phyloP scores from a whole-genome alignment of 2,888 invertebrate species.

The Drosophila fungiperda region DNA sequence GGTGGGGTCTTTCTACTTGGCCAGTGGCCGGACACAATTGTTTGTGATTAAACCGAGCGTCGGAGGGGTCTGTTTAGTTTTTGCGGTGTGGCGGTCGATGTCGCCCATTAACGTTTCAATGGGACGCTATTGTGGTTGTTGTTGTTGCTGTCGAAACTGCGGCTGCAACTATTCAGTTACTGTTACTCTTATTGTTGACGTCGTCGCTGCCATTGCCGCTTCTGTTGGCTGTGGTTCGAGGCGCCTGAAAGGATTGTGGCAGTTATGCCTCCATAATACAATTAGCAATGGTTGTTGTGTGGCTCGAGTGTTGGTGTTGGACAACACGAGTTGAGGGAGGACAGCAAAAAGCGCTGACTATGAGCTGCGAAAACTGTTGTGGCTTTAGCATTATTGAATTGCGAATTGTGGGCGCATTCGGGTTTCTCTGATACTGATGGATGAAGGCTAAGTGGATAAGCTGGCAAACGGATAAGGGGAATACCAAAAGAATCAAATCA shows the following conservation, averaged over 20 bases:
- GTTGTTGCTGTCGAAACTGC: conserved; percentile 14
- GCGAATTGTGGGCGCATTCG: conserved; percentile 20
- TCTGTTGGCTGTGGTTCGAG: conserved; percentile 39
- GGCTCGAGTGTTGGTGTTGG: conserved; percentile 17
- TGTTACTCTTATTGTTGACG: conserved; percentile 13
- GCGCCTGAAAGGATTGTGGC: conserved; percentile 62
- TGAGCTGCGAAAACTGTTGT: conserved; percentile 40
- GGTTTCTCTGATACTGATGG: conserved; percentile 35
- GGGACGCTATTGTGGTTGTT: conserved; percentile 26
- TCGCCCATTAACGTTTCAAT: conserved; percentile 47
- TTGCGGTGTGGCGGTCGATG: conserved; percentile 48
- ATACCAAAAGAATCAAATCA: conserved; percentile 37
- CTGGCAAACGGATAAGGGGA: background rate
- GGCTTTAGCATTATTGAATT: conserved; percentile 60
- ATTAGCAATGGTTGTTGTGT: conserved; percentile 60
- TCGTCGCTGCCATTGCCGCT: conserved; percentile 1
- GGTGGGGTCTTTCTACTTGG: conserved; percentile 5
- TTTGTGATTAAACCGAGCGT: conserved; percentile 73
- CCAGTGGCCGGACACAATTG: conserved; percentile 63
- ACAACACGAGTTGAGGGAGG: background rate
- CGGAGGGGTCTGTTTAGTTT: conserved; percentile 58
- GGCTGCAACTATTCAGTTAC: conserved; percentile 28
- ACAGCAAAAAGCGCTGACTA: conserved; percentile 17
- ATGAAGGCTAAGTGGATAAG: conserved; percentile 51
- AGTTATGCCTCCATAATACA: conserved; percentile 60